These are phyloP conservation scores for Lypha dubia DNA, from an alignment of 2,888 invertebrate genomes.

Conservation along the genomic window DNA sequence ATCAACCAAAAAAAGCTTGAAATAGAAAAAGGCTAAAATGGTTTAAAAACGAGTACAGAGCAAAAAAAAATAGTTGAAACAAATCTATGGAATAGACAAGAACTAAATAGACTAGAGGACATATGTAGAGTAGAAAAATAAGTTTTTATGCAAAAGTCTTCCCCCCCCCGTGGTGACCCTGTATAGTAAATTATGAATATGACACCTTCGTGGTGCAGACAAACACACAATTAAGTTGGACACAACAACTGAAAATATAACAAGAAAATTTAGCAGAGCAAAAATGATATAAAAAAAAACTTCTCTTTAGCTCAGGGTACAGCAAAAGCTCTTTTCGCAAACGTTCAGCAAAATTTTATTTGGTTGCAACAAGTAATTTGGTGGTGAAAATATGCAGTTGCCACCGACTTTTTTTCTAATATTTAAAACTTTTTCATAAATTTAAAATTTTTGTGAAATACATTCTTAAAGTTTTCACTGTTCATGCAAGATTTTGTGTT, in stretches of 20 bases:
- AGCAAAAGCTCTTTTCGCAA: constrained; percentile 14
- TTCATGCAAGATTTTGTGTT: constrained; percentile 20
- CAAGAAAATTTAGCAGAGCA: constrained; percentile 15
- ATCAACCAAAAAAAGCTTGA: neutral
- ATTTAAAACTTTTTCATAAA: neutral
- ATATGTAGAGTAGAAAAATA: constrained; percentile 70
- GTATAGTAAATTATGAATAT: constrained; percentile 82
- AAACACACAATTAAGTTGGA: constrained; percentile 74
- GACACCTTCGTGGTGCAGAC: constrained; percentile 78
- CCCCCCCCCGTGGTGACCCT: constrained; percentile 80
- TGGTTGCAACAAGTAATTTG: neutral
- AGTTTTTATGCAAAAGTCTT: constrained; percentile 62
- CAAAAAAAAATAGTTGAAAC: no score
- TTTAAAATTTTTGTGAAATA: neutral
- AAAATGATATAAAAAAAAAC: constrained; percentile 16
- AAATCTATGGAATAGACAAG: constrained; percentile 17
- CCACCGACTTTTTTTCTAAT: no score
- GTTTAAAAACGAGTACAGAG: no score
- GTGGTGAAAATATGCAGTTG: neutral
- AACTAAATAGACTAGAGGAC: constrained; percentile 55
- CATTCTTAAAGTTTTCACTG: constrained; percentile 22
- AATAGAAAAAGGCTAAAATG: constrained; percentile 25
- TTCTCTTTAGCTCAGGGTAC: constrained; percentile 1
- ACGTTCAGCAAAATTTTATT: neutral
- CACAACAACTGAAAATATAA: constrained; percentile 66